Evolutionary conservation across 1,140 invertebrate genomes (phyloP).

Genomic region (Samia ricini): DNA sequence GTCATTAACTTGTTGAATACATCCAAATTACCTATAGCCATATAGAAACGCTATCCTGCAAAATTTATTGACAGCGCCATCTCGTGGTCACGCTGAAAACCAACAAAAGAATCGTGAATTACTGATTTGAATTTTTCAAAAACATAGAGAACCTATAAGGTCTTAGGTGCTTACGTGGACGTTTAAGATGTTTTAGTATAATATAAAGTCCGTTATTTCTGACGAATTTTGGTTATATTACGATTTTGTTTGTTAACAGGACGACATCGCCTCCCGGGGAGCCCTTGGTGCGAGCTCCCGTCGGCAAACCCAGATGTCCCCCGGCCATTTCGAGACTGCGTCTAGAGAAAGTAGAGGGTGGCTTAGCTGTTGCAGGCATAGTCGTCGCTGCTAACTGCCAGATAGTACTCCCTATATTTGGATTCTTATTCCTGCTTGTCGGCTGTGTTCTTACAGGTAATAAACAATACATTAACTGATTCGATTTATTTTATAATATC

Average conservation of each 20-base stretch:
- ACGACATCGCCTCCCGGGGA: conserved; percentile 66
- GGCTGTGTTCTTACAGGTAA: conserved; percentile 85
- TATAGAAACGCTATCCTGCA: too few species aligned
- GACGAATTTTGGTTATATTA: too few species aligned
- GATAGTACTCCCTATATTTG: conserved; percentile 85
- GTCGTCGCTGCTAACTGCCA: conserved; percentile 87
- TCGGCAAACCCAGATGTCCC: conserved; percentile 79
- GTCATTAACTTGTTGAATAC: too few species aligned
- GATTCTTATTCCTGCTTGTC: conserved; percentile 85
- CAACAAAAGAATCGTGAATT: too few species aligned
- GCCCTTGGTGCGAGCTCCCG: conserved; percentile 63
- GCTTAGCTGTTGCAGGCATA: conserved; percentile 85
- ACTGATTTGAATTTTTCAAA: too few species aligned
- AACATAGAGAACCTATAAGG: too few species aligned
- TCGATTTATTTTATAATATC: neutral
- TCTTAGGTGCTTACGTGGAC: too few species aligned
- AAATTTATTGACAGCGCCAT: too few species aligned
- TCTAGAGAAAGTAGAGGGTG: conserved; percentile 86
- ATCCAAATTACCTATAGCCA: too few species aligned
- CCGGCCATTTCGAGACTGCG: conserved; percentile 78
- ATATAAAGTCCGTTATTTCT: too few species aligned
- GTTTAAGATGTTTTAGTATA: too few species aligned
- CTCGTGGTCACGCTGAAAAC: too few species aligned
- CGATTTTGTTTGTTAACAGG: conserved; percentile 37
- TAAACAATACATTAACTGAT: conserved; percentile 20